Percentiles rank a stretch among this genome's conserved stretches.
phyloP scores from a whole-genome alignment of 2,113 vertebrate genomes.

The Papio anubis region DNA sequence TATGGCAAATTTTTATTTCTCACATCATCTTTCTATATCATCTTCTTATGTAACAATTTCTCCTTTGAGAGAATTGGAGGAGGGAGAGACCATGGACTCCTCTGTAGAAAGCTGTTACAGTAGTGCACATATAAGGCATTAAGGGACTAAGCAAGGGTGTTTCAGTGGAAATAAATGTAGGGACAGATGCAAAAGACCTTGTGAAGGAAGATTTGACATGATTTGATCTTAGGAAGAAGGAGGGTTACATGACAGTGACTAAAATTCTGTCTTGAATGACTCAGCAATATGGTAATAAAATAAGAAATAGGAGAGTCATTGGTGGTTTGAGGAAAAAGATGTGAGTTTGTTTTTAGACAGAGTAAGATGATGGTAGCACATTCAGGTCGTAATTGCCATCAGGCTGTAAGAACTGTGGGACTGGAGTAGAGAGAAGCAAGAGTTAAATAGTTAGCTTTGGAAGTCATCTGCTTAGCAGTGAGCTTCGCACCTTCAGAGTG shows the following conservation, averaged over 20 bases:
- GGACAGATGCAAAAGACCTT: background rate
- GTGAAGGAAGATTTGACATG: background rate
- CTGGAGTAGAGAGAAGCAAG: background rate
- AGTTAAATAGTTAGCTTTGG: background rate
- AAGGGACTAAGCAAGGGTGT: background rate
- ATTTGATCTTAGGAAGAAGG: background rate
- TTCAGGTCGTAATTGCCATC: background rate
- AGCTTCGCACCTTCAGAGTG: background rate
- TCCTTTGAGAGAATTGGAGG: background rate
- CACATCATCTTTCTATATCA: background rate
- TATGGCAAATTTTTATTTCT: background rate
- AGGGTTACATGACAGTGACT: background rate
- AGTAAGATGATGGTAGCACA: background rate
- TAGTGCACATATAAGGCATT: background rate
- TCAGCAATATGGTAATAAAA: conserved; percentile 14
- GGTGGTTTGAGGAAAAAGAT: background rate
- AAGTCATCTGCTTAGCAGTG: background rate
- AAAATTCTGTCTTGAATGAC: conserved; percentile 16
- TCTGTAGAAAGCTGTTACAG: background rate
- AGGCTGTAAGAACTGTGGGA: background rate
- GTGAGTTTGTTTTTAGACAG: background rate
- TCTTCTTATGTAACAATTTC: background rate
- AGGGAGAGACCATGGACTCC: background rate
- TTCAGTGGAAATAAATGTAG: background rate
- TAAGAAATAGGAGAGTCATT: background rate